Evolutionary conservation across 2,113 vertebrate genomes (phyloP).

Genomic region (Gobius niger): DNA sequence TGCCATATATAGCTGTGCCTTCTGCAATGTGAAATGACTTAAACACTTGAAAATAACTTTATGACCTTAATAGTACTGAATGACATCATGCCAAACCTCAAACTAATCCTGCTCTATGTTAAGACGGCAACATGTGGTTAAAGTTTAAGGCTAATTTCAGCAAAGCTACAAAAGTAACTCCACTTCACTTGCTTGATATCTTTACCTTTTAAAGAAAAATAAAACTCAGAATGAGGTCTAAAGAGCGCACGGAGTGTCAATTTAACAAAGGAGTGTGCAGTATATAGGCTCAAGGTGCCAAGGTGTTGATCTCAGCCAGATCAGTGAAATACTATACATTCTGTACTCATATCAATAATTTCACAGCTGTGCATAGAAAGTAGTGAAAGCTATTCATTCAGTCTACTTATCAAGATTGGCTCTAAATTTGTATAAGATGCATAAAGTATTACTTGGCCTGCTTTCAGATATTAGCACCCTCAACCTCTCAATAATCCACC

Average conservation of each 20-base stretch:
- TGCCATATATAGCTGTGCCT: slow-evolving; percentile 4
- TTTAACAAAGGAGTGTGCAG: too few relatives aligned
- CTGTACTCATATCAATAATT: too few relatives aligned
- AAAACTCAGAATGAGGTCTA: too few relatives aligned
- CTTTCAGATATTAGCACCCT: slow-evolving; percentile 29
- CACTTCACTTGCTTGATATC: neutral
- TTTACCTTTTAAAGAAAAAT: neutral
- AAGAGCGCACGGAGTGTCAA: too few relatives aligned
- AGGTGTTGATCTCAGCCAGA: too few relatives aligned
- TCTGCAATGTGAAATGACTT: slow-evolving; percentile 14
- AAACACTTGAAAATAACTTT: slow-evolving; percentile 15
- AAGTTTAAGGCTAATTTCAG: slow-evolving; percentile 10
- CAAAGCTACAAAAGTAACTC: neutral
- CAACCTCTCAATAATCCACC: slow-evolving; percentile 35
- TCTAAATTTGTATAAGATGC: slow-evolving; percentile 41
- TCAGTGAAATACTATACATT: too few relatives aligned
- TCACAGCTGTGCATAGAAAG: too few relatives aligned
- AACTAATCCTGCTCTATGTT: slow-evolving; percentile 29
- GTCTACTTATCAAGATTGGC: slow-evolving; percentile 26
- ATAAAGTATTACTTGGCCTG: slow-evolving; percentile 42
- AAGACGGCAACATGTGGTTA: slow-evolving; percentile 18
- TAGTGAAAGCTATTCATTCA: slow-evolving; percentile 15
- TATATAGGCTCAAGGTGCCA: too few relatives aligned
- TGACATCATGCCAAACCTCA: slow-evolving; percentile 47
- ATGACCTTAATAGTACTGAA: slow-evolving; percentile 24